Conservation (phyloP, 1,140 invertebrate species). For the Coenobita brevimanus region DNA sequence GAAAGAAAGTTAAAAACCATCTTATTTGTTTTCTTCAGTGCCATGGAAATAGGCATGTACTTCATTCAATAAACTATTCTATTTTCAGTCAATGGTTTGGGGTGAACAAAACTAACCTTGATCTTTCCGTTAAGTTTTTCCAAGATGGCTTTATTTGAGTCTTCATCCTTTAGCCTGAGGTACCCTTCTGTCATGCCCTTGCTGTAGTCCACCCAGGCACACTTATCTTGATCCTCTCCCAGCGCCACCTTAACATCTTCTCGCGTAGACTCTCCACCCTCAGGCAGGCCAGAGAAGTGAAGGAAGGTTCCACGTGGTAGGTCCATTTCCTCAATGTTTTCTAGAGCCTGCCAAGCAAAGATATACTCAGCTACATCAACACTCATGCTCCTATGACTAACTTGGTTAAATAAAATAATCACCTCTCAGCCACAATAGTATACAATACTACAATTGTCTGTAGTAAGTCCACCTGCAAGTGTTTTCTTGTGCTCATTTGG, state of each 20-base stretch:
- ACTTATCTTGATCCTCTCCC: constrained; percentile 77
- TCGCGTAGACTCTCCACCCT: constrained; percentile 76
- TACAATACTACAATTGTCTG: too few relatives aligned
- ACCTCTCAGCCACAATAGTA: too few relatives aligned
- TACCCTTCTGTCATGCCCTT: constrained; percentile 83
- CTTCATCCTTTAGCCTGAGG: constrained; percentile 81
- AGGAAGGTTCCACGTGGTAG: constrained; percentile 83
- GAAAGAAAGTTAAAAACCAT: too few relatives aligned
- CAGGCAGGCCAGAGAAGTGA: constrained; percentile 78
- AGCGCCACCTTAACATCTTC: constrained; percentile 84
- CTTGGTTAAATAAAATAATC: too few relatives aligned
- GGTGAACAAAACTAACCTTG: constrained; percentile 33
- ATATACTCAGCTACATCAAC: too few relatives aligned
- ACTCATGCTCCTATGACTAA: too few relatives aligned
- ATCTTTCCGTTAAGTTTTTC: constrained; percentile 77
- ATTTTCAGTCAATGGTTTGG: too few relatives aligned
- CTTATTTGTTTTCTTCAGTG: too few relatives aligned
- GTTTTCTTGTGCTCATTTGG: too few relatives aligned
- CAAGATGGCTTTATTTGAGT: constrained; percentile 79
- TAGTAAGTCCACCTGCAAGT: too few relatives aligned
- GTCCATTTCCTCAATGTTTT: constrained; percentile 71
- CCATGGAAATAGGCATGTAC: too few relatives aligned
- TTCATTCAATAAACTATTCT: too few relatives aligned
- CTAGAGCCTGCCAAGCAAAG: constrained; percentile 33
- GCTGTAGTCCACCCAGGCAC: constrained; percentile 85